Conservation (phyloP, 2,888 invertebrate genomes). For the Pristionchus arcanus region DNA sequence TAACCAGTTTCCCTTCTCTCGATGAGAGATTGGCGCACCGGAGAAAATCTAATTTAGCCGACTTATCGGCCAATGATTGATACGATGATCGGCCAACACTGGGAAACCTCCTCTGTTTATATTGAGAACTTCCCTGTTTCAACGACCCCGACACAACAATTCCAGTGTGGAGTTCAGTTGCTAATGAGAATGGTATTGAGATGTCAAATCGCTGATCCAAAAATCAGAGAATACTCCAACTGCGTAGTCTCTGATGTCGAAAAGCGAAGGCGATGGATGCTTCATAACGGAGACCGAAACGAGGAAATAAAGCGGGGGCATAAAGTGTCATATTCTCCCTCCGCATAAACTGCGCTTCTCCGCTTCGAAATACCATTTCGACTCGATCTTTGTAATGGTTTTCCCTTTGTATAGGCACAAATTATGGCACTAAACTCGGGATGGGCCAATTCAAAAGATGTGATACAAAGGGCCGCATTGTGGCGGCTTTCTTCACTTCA, state of each 20-base stretch:
- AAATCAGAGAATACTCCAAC: no score
- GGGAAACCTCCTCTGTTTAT: no score
- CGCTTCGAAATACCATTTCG: background rate
- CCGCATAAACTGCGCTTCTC: background rate
- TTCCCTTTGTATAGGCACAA: background rate
- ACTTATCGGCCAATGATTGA: background rate
- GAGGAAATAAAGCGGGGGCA: slow-evolving; percentile 31
- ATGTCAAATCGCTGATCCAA: no score
- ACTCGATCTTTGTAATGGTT: background rate
- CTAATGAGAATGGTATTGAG: no score
- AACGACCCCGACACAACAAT: no score
- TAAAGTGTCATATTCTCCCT: background rate
- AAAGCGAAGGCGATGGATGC: background rate
- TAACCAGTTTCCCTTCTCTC: background rate
- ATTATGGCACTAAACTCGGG: background rate
- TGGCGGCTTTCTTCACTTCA: background rate
- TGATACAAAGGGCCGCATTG: background rate
- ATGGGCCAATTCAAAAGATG: background rate
- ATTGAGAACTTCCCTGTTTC: no score
- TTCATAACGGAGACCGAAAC: background rate
- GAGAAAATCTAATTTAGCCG: background rate
- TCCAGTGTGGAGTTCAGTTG: no score
- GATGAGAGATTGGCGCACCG: background rate
- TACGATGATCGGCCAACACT: background rate
- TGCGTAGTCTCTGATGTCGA: background rate